These are phyloP conservation scores for Sebastiscus albofasciatus DNA, from an alignment of 2,797 vertebrate species.

Conservation along the genomic window DNA sequence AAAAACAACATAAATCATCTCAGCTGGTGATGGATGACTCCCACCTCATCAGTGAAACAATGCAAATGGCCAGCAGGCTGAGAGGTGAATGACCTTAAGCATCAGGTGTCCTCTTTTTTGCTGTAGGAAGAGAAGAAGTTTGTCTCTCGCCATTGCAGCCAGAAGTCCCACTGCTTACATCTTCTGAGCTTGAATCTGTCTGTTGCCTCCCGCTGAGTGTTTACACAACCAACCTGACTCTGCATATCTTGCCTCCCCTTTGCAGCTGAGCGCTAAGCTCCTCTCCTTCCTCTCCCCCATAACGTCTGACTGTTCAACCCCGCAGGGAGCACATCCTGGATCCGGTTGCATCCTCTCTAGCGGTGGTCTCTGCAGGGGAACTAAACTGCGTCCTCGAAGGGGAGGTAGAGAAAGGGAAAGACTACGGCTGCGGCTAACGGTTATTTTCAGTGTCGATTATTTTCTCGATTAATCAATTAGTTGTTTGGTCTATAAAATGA, in stretches of 20 bases:
- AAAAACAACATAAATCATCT: neutral
- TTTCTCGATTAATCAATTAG: too few species aligned
- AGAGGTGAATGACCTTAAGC: neutral
- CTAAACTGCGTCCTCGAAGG: neutral
- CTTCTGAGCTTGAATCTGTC: neutral
- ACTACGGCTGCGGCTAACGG: neutral
- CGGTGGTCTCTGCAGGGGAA: conserved; percentile 23
- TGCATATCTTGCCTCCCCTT: conserved; percentile 5
- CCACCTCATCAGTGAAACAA: neutral
- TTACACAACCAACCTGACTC: conserved; percentile 7
- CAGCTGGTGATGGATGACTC: conserved; percentile 4
- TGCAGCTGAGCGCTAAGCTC: neutral
- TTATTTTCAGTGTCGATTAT: too few species aligned
- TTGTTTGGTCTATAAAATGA: too few species aligned
- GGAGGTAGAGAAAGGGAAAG: neutral
- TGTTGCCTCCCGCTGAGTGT: conserved; percentile 13
- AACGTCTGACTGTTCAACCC: conserved; percentile 4
- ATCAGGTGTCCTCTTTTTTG: neutral
- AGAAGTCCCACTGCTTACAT: neutral
- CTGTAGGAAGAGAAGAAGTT: neutral
- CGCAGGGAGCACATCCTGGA: neutral
- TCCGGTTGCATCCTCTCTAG: conserved; percentile 22
- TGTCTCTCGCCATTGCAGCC: neutral
- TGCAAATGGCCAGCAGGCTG: neutral
- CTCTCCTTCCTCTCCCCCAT: neutral